Conservation (phyloP, 1,140 invertebrate species). For the Drosophila varians region DNA sequence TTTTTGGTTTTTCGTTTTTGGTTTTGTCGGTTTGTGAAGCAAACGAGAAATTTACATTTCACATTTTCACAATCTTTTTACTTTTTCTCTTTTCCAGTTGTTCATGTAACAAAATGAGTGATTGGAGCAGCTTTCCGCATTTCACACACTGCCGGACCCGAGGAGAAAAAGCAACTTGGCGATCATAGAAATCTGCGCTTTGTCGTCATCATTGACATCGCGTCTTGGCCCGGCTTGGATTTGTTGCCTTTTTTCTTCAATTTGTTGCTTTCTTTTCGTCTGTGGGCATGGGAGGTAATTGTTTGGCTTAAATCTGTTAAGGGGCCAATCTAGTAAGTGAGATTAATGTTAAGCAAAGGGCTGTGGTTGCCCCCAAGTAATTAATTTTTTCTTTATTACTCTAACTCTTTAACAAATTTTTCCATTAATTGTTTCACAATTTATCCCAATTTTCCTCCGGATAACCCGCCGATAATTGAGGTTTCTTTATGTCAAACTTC, state of each 20-base stretch:
- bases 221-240: slow-evolving; percentile 33
- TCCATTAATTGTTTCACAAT: slow-evolving; percentile 19
- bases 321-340: slow-evolving; percentile 27
- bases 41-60: slow-evolving; percentile 74
- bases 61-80: slow-evolving; percentile 77
- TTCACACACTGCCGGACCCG: slow-evolving; percentile 52
- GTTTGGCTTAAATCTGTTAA: slow-evolving; percentile 34
- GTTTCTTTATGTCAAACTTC: slow-evolving; percentile 18
- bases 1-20: slow-evolving; percentile 31
- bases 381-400: neutral
- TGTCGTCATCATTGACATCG: slow-evolving; percentile 55
- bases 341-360: slow-evolving; percentile 12
- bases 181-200: slow-evolving; percentile 61
- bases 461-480: slow-evolving; percentile 24
- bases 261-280: slow-evolving; percentile 41
- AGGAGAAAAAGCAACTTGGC: slow-evolving; percentile 6
- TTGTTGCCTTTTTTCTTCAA: slow-evolving; percentile 39
- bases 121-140: slow-evolving; percentile 75
- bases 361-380: neutral
- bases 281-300: slow-evolving; percentile 30
- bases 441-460: slow-evolving; percentile 13
- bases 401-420: neutral
- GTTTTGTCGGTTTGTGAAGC: slow-evolving; percentile 40
- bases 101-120: slow-evolving; percentile 72
- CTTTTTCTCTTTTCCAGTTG: slow-evolving; percentile 27